Conservation (phyloP, 2,113 vertebrate genomes). For the Strix aluco region DNA sequence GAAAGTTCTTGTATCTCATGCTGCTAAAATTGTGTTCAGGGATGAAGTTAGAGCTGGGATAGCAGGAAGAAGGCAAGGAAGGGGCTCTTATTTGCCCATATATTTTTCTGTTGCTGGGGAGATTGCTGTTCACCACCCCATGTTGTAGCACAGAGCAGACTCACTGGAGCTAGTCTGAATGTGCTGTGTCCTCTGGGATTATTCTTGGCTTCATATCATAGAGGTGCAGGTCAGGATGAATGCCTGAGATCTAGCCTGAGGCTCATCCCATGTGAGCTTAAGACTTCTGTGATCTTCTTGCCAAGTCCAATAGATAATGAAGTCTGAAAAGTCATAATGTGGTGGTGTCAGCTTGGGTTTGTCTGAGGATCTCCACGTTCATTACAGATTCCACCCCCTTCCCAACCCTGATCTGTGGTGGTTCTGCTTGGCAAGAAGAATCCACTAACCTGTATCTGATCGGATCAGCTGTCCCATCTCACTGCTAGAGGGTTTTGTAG, state of each 20-base stretch:
- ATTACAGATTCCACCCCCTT: background rate
- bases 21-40: background rate
- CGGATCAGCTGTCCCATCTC: background rate
- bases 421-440: background rate
- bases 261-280: background rate
- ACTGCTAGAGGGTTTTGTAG: background rate
- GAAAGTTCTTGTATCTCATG: background rate
- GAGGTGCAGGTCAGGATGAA: background rate
- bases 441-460: accelerated
- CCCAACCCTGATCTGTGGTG: background rate
- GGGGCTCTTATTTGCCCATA: background rate
- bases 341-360: background rate
- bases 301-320: background rate
- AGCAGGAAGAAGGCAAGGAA: background rate
- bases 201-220: background rate
- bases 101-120: background rate
- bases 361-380: background rate
- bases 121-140: background rate
- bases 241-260: background rate
- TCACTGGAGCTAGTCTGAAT: background rate
- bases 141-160: background rate
- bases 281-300: background rate
- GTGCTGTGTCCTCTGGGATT: background rate
- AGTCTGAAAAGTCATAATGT: background rate
- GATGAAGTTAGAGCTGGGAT: background rate